Evolutionary conservation across 2,888 invertebrate species (phyloP).

Genomic region (Ormyrus thymus): DNA sequence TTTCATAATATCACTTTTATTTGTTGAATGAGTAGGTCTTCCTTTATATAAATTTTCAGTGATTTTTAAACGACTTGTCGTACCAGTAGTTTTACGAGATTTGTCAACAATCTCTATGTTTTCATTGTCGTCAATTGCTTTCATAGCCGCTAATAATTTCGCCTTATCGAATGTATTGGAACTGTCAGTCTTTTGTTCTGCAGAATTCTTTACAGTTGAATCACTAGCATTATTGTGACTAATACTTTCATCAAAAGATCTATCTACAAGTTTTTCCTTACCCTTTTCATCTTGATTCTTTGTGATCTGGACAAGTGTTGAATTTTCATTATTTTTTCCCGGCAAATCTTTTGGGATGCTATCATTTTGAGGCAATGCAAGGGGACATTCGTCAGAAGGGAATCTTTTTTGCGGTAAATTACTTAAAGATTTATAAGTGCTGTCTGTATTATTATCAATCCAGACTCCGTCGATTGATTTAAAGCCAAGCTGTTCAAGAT

Average conservation of each 20-base stretch:
- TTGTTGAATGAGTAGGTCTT: constrained; percentile 66
- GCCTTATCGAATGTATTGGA: constrained; percentile 75
- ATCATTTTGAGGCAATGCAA: not conserved
- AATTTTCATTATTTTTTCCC: not conserved
- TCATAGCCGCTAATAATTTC: constrained; percentile 79
- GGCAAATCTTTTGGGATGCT: constrained; percentile 1
- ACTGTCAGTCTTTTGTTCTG: constrained; percentile 41
- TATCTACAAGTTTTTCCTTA: not conserved
- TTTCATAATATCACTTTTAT: constrained; percentile 67
- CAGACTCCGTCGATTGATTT: constrained; percentile 8
- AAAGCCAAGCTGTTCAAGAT: not conserved
- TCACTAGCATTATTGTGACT: not conserved
- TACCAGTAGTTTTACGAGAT: constrained; percentile 53
- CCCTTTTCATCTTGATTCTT: not conserved
- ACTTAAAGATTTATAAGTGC: not conserved
- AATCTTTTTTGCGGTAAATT: not conserved
- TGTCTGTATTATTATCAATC: not conserved
- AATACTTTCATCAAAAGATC: not conserved
- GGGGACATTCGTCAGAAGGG: not conserved
- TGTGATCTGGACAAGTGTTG: not conserved
- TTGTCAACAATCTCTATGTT: constrained; percentile 68
- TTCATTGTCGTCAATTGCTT: constrained; percentile 79
- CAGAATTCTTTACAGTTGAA: not conserved
- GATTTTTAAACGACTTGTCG: constrained; percentile 64
- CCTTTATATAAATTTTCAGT: constrained; percentile 70